Base-by-base conservation (phyloP, 2,113 vertebrate species). In the Raja brachyura region DNA sequence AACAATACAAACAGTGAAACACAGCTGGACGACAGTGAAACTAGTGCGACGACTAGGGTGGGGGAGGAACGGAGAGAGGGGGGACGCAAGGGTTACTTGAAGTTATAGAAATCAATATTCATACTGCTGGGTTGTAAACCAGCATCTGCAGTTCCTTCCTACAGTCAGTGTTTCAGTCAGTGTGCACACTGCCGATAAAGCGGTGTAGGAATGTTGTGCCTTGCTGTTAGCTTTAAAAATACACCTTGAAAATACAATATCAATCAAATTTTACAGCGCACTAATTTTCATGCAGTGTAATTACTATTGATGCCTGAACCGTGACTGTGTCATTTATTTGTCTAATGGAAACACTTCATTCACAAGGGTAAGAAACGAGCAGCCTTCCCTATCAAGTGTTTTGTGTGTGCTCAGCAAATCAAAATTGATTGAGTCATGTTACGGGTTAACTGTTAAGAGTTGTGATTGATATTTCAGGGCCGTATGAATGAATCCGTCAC, bases 171-270 rank as follows among this genome's bases (percentile, higher is more conserved):
- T 59, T 88, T 88, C 56, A 31, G 81, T 88, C 59, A 88, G 83
- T 66, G 22, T 59, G 14, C 59, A 31, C 28, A 31, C 14, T 88
- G 83, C n/a, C 31, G 25, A 83, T 83, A 83, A 85, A 88, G 59
- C 63, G 59, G 5, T 73, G 83, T 25, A 88, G 28, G n/a, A 66
- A 88, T 66, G 59, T n/a, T 88, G 39, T 48, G 59, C 59, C 31
- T 63, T 31, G 83, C n/a, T 88, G 14, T n/a, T 88, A 61, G 83
- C 83, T 88, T 66, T 61, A 88, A 66, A 85, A 88, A n/a, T 63
- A 86, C 28, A 88, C 83, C 59, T 88, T 88, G 56, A 88, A 88
- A n/a, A 88, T 31, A 88, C n/a, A 88, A 88, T 66, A 88, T 28
- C 56, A 66, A 88, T 88, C 83, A 63, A 31, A 88, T 63, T 88